phyloP scores from a whole-genome alignment of 2,888 invertebrate species.

The Pollenia griseotomentosa region DNA sequence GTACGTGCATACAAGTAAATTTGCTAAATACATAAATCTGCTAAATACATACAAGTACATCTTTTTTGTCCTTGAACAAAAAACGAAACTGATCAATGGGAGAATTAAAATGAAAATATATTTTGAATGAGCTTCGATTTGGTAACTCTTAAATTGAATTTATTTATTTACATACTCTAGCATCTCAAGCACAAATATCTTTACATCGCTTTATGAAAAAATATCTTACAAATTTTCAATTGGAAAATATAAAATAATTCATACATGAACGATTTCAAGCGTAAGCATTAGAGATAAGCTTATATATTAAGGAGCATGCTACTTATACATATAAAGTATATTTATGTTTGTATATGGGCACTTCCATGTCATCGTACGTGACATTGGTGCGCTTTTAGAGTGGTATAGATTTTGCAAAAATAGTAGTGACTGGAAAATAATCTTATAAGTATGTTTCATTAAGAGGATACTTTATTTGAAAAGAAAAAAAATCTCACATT shows the following conservation, averaged over 20 bases:
- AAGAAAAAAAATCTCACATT: too few species aligned
- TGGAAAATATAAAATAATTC: slow-evolving; percentile 49
- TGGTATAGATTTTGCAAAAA: too few species aligned
- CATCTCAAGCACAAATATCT: not conserved
- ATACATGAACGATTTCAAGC: slow-evolving; percentile 78
- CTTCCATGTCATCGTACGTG: too few species aligned
- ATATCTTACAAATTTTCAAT: slow-evolving; percentile 22
- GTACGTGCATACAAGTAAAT: slow-evolving; percentile 11
- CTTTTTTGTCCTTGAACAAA: not conserved
- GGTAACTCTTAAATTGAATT: slow-evolving; percentile 12
- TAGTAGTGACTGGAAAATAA: too few species aligned
- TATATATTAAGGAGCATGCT: not conserved
- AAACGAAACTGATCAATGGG: not conserved
- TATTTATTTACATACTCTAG: slow-evolving; percentile 3
- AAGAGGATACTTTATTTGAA: too few species aligned
- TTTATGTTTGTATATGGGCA: not conserved
- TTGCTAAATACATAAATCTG: not conserved
- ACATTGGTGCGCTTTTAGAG: too few species aligned
- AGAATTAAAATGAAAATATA: not conserved
- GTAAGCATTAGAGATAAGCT: slow-evolving; percentile 83
- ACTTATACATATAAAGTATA: not conserved
- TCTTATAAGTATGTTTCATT: too few species aligned
- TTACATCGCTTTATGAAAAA: slow-evolving; percentile 17
- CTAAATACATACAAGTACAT: slow-evolving; percentile 5
- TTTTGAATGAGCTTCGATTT: slow-evolving; percentile 8